Evolutionary conservation across 2,888 invertebrate genomes (phyloP).

Genomic region (Antheraea yamamai): DNA sequence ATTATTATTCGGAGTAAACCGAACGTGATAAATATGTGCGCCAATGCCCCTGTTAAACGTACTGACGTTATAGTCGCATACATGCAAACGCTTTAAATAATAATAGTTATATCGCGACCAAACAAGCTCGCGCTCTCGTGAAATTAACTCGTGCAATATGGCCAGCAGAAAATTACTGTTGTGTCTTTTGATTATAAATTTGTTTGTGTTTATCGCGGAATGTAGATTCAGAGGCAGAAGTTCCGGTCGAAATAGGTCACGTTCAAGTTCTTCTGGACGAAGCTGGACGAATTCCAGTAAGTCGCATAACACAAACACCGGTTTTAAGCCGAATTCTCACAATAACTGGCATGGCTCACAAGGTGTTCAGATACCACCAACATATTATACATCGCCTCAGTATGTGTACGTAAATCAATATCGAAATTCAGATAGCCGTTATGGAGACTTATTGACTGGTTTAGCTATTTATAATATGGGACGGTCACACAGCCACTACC

Average conservation of each 20-base stretch:
- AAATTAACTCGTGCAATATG: conserved; percentile 13
- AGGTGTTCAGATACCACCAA: conserved; percentile 13
- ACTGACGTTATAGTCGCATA: conserved; percentile 8
- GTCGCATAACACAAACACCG: conserved; percentile 13
- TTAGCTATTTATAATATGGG: conserved; percentile 70
- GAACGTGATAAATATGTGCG: not conserved
- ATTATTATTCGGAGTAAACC: not conserved
- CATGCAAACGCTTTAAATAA: conserved; percentile 10
- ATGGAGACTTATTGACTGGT: conserved; percentile 66
- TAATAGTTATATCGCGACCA: not conserved
- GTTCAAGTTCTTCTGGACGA: conserved; percentile 22
- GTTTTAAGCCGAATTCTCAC: not conserved
- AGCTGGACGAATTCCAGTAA: conserved; percentile 20
- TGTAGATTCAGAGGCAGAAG: conserved; percentile 17
- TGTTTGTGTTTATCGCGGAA: conserved; percentile 16
- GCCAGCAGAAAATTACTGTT: conserved; percentile 21
- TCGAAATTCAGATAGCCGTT: conserved; percentile 66
- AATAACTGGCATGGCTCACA: not conserved
- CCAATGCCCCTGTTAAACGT: not conserved
- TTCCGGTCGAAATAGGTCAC: conserved; percentile 33
- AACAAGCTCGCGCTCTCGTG: conserved; percentile 10
- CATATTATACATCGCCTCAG: conserved; percentile 63
- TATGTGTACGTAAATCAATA: conserved; percentile 67
- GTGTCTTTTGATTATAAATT: conserved; percentile 20
- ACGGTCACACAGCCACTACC: conserved; percentile 60